Percentiles rank a stretch among this genome's conserved stretches.
Conservation (phyloP, 2,113 vertebrate species). For the Gallinago media region DNA sequence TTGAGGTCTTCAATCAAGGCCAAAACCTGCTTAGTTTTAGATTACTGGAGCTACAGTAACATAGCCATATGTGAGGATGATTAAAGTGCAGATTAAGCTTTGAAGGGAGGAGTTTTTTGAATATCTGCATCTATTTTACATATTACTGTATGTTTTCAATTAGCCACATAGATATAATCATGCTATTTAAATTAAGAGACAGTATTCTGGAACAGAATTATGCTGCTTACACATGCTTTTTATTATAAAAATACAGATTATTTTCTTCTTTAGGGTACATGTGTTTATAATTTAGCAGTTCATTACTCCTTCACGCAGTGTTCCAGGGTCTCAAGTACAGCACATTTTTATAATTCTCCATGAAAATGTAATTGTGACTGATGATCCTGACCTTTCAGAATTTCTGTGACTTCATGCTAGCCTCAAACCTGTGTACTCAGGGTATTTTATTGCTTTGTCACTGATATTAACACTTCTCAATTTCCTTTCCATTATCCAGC, state of each 20-base stretch:
- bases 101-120: neutral
- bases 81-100: constrained; percentile 73
- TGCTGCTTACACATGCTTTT: neutral
- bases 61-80: constrained; percentile 67
- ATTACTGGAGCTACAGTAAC: constrained; percentile 60
- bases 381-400: neutral
- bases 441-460: neutral
- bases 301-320: neutral
- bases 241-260: neutral
- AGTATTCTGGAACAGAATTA: neutral
- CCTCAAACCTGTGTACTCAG: rapidly evolving
- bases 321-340: neutral
- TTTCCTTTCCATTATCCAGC: neutral
- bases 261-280: neutral
- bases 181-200: neutral
- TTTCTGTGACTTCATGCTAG: neutral
- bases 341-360: neutral
- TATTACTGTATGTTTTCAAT: neutral
- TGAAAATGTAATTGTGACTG: neutral
- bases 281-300: neutral
- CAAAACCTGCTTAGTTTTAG: constrained; percentile 61
- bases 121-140: constrained; percentile 29
- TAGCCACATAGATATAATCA: neutral
- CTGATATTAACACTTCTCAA: neutral
- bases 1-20: too few species aligned